Evolutionary conservation across 2,113 vertebrate species (phyloP).

Genomic region (Rhinichthys klamathensis): DNA sequence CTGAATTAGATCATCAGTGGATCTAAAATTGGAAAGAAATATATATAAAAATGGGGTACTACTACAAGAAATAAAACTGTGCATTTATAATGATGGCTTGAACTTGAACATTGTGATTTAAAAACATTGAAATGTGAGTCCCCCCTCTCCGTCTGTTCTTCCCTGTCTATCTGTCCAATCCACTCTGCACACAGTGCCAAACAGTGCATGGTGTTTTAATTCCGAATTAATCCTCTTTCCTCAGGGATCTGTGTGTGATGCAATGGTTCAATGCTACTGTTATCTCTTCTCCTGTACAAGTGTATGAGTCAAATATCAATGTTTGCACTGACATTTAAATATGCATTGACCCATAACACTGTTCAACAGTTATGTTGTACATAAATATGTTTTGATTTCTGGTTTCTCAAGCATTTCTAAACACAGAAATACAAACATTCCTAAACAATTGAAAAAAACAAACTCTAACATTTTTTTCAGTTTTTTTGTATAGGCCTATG

Average conservation of each 20-base stretch:
- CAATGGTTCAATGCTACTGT: slow-evolving; percentile 9
- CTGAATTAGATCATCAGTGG: slow-evolving; percentile 22
- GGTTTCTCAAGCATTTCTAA: slow-evolving; percentile 11
- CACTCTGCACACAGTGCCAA: slow-evolving; percentile 24
- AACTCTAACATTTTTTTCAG: background rate
- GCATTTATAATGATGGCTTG: background rate
- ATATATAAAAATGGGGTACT: background rate
- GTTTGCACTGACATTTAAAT: background rate
- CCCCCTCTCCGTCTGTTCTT: background rate
- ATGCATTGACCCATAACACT: slow-evolving; percentile 2
- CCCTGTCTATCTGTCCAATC: background rate
- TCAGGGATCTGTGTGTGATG: slow-evolving; percentile 16
- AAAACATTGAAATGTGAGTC: background rate
- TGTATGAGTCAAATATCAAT: background rate
- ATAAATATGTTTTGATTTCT: background rate
- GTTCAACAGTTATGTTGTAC: background rate
- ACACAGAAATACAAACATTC: background rate
- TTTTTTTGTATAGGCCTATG: background rate
- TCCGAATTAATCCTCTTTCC: slow-evolving; percentile 33
- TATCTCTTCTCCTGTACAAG: background rate
- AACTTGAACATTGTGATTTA: background rate
- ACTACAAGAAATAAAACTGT: background rate
- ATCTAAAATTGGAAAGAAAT: background rate
- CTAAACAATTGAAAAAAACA: background rate
- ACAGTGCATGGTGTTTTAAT: slow-evolving; percentile 45